Base-by-base conservation (phyloP, 1,140 invertebrate species). In the Anadara kagoshimensis region DNA sequence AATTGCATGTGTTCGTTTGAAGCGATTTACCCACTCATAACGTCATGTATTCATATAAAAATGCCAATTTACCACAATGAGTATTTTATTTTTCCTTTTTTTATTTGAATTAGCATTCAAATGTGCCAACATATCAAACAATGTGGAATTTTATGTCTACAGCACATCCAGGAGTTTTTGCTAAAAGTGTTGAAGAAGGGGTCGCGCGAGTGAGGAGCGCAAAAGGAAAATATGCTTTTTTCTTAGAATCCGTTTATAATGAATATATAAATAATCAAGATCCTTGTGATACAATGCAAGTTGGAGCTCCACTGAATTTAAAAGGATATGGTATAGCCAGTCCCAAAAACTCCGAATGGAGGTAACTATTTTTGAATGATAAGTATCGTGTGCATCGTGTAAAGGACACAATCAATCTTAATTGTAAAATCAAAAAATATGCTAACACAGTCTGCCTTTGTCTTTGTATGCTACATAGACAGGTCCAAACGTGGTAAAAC, bases 321-420 rank as follows among this genome's bases (percentile, higher is more conserved):
- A 97, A 98, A 89, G 96, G 97, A 71, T 98, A 97, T 88, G 97
- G 96, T 16, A 93, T 98, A 51, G 97, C 95, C 1, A 98, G 96
- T 26, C 94, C 96, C 1, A 92, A 97, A 56, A 95, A 94, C 70
- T 98, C 97, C 2, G 94, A 94, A 12, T 90, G 98, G 36, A 96
- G 93, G 96, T 97, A 74, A 75, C 57, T 61, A 47, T 22, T 29
- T 29, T n/a, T 29, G 18, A 41, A 54, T 26, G 0, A 24, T n/a
- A n/a, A n/a, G n/a, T 1, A 41, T 61, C 7, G 20, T 44, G 16
- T 29, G 36, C 4, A 41, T 12, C 10, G n/a, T 41, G 7, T 29
- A 41, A 24, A 24, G 4, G 24, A 20, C 26, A 5, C 26, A 20
- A 58, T 58, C 14, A 22, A 58, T 29, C 22, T 20, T 58, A 24